These are phyloP conservation scores for Gambusia holbrooki DNA, from an alignment of 2,113 vertebrate species.

Conservation along the genomic window DNA sequence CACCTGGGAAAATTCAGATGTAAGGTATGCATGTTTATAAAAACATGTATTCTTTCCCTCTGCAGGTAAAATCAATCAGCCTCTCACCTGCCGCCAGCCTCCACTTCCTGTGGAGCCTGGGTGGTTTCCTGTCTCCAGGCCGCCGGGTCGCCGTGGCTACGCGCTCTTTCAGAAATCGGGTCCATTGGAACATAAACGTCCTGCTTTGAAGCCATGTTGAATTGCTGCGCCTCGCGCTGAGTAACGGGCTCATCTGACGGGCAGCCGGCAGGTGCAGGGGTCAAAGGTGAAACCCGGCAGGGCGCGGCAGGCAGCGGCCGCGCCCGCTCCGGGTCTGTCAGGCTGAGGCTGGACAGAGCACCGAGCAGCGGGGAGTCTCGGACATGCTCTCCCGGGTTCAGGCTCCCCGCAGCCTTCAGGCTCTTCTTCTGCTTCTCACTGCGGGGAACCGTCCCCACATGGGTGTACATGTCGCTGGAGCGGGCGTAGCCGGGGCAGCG, in stretches of 20 bases:
- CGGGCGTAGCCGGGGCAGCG: constrained; percentile 78
- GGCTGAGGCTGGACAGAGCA: constrained; percentile 48
- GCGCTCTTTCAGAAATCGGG: constrained; percentile 25
- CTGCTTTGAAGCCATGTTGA: background rate
- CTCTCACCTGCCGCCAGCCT: constrained; percentile 39
- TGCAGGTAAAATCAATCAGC: background rate
- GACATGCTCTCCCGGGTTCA: constrained; percentile 41
- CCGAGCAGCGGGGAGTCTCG: constrained; percentile 66
- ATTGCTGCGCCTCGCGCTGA: background rate
- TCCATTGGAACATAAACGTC: constrained; percentile 72
- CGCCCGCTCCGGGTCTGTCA: constrained; percentile 18
- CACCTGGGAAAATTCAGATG: no score
- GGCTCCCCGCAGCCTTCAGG: constrained; percentile 25
- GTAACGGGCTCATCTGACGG: background rate
- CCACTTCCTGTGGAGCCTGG: background rate
- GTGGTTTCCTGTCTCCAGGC: constrained; percentile 13
- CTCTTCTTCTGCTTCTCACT: constrained; percentile 41
- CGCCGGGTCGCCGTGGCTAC: background rate
- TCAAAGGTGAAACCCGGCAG: constrained; percentile 43
- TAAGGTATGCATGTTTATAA: no score
- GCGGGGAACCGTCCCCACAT: constrained; percentile 88
- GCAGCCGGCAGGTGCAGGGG: constrained; percentile 21
- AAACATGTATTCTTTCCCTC: background rate
- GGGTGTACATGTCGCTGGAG: constrained; percentile 87
- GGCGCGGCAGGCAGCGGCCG: constrained; percentile 26